Conservation (phyloP, 2,797 vertebrate genomes). For the Tenualosa ilisha region DNA sequence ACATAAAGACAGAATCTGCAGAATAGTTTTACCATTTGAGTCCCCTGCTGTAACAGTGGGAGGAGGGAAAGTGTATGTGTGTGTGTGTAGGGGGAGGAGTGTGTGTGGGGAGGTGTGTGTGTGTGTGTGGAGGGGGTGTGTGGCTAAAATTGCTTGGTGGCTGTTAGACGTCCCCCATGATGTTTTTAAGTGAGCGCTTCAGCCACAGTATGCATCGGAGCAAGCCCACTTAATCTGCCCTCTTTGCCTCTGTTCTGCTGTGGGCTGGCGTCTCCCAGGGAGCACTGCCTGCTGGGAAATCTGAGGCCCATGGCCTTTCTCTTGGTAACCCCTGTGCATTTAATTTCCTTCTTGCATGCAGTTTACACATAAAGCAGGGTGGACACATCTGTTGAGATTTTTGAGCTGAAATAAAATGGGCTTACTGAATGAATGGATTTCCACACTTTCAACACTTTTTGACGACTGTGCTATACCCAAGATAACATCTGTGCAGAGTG, state of each 20-base stretch:
- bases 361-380: not conserved
- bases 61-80: not conserved
- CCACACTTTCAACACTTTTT: not conserved
- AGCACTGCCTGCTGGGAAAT: constrained; percentile 27
- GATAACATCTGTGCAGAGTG: no score
- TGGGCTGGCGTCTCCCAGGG: not conserved
- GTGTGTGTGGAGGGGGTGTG: not conserved
- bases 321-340: constrained; percentile 4
- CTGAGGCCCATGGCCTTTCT: not conserved
- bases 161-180: constrained; percentile 8
- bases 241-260: not conserved
- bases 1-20: not conserved
- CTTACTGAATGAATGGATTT: not conserved
- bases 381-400: not conserved
- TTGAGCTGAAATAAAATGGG: not conserved
- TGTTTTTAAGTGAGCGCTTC: constrained; percentile 7
- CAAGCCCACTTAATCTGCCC: constrained; percentile 24
- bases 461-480: not conserved
- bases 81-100: not conserved
- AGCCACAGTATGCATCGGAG: not conserved
- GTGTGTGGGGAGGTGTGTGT: no score
- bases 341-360: constrained; percentile 16
- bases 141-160: constrained; percentile 8
- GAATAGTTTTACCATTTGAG: not conserved
- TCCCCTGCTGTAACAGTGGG: not conserved